Percentiles rank a stretch among this genome's conserved stretches.
Evolutionary conservation across 2,797 vertebrate genomes (phyloP).

Genomic region (Acrossocheilus fasciatus): DNA sequence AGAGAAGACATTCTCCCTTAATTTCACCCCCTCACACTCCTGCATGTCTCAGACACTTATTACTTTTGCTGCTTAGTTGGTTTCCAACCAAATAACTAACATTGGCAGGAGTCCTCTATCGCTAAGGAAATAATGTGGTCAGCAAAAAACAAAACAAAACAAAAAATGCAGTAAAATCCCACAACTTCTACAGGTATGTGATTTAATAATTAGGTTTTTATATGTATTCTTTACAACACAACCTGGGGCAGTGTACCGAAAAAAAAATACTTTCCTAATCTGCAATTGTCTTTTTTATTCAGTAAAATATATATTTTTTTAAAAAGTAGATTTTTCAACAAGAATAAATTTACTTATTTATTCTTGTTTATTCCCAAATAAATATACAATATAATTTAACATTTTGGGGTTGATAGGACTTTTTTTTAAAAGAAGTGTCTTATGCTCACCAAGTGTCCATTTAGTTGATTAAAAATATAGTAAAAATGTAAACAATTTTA

Average conservation of each 20-base stretch:
- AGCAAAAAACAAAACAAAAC: not conserved
- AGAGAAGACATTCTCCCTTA: slow-evolving; percentile 21
- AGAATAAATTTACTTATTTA: too few species aligned
- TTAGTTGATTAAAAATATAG: not conserved
- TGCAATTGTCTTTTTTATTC: not conserved
- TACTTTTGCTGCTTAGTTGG: slow-evolving; percentile 30
- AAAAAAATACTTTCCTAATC: not conserved
- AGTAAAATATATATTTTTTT: not conserved
- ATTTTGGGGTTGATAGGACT: not conserved
- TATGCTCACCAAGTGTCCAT: not conserved
- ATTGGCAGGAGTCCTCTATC: slow-evolving; percentile 42
- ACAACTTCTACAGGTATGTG: not conserved
- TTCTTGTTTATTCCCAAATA: not conserved
- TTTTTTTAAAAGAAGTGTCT: not conserved
- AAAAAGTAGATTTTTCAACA: too few species aligned
- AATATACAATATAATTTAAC: not conserved
- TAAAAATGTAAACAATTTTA: not conserved
- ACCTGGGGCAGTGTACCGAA: not conserved
- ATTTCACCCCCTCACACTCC: slow-evolving; percentile 1
- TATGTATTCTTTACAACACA: not conserved
- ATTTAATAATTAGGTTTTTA: not conserved
- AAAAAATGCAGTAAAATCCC: not conserved
- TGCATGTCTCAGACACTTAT: slow-evolving; percentile 45
- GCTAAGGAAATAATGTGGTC: slow-evolving; percentile 45
- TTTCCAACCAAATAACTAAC: slow-evolving; percentile 48